Evolutionary conservation across 2,888 invertebrate genomes (phyloP), one percentile per base, ranked within the genome.

Genomic region (Cinara cedri): DNA sequence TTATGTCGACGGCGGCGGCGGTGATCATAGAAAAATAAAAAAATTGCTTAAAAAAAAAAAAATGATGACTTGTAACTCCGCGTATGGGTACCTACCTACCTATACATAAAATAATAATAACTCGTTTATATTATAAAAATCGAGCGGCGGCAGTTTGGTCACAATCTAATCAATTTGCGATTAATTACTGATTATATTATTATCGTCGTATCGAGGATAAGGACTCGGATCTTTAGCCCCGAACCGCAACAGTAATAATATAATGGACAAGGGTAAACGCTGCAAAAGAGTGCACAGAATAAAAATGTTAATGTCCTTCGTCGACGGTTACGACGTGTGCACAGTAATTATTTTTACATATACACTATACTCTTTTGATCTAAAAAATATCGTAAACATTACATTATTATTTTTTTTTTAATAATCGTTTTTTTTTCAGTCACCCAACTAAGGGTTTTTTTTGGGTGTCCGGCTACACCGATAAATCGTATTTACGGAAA

Each of bases 161-260:
- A 26, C n/a, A 19, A 46, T 49, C 26, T 51, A 62, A 78, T 78
- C 49, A 42, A 70, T 60, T 70, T 78, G 34, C 70, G 42, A 78
- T 78, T 78, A 78, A 78, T 78, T 78, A 70, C 42, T 4, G 70
- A 78, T 70, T 78, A 60, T 14, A n/a, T n/a, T n/a, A n/a, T n/a
- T n/a, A n/a, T n/a, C n/a, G n/a, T 51, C 57, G 60, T 24, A 49
- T n/a, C 78, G 70, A 78, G 78, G 70, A 78, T 78, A 78, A 78
- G 70, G 70, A 78, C 70, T 34, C 6, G 6, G 6, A 34, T 34
- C 34, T 70, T 49, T 60, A 68, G 76, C 76, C 76, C 49, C 66
- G 55, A 57, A 49, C 49, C 21, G 34, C 60, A n/a, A n/a, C n/a
- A n/a, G n/a, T n/a, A n/a, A n/a, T n/a, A n/a, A n/a, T n/a, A 60